phyloP scores from a whole-genome alignment of 2,113 vertebrate genomes.

The Nematolebias whitei region DNA sequence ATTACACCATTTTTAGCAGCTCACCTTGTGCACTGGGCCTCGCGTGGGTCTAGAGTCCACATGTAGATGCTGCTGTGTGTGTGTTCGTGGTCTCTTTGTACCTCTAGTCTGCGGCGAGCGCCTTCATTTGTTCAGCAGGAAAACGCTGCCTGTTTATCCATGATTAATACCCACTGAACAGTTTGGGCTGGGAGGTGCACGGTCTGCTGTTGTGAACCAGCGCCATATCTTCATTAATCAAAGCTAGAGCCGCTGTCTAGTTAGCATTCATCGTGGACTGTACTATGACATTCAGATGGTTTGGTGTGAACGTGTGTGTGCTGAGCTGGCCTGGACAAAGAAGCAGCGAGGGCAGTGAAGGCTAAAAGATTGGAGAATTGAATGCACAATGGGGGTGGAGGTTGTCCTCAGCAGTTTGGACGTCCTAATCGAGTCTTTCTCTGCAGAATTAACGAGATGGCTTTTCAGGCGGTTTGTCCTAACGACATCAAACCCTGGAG shows the following conservation, averaged over 20 bases:
- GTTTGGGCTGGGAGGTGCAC: slow-evolving; percentile 42
- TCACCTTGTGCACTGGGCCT: too few relatives aligned
- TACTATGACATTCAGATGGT: slow-evolving; percentile 74
- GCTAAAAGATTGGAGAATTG: slow-evolving; percentile 54
- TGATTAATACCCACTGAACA: slow-evolving; percentile 70
- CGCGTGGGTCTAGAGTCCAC: neutral
- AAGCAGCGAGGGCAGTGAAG: neutral
- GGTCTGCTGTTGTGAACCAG: slow-evolving; percentile 59
- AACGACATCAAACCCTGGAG: too few relatives aligned
- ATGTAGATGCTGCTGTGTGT: slow-evolving; percentile 9
- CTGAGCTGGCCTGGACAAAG: slow-evolving; percentile 43
- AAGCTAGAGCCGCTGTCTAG: slow-evolving; percentile 63
- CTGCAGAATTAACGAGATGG: slow-evolving; percentile 65
- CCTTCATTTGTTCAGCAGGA: slow-evolving; percentile 53
- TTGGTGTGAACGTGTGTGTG: slow-evolving; percentile 48
- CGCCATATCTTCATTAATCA: slow-evolving; percentile 74
- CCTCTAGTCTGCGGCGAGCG: slow-evolving; percentile 33
- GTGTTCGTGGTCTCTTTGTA: slow-evolving; percentile 36
- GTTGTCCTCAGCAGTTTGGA: slow-evolving; percentile 71
- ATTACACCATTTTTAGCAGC: slow-evolving; percentile 35
- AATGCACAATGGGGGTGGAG: slow-evolving; percentile 53
- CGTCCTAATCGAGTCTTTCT: slow-evolving; percentile 63
- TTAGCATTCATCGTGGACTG: slow-evolving; percentile 72
- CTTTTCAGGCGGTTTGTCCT: slow-evolving; percentile 40
- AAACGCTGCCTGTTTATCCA: slow-evolving; percentile 52